Evolutionary conservation across 2,888 invertebrate genomes (phyloP).

Genomic region (Lathronympha strigana): DNA sequence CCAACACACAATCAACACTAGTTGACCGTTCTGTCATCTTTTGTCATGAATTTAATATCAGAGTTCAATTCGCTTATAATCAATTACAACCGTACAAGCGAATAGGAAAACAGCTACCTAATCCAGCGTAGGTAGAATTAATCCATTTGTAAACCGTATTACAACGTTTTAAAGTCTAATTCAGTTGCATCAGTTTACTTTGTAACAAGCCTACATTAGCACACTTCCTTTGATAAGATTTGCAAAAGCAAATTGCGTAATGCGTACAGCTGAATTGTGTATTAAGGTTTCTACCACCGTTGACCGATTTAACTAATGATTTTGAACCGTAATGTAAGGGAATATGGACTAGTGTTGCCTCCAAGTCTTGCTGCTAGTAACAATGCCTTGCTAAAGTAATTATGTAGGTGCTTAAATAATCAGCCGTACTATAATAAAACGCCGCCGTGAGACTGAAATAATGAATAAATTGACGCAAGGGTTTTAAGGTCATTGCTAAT

Average conservation of each 20-base stretch:
- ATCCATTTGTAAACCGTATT: background rate
- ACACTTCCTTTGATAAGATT: constrained; percentile 34
- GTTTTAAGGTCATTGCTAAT: no score
- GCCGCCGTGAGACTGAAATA: constrained; percentile 4
- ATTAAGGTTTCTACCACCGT: background rate
- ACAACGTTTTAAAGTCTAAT: background rate
- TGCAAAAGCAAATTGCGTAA: constrained; percentile 36
- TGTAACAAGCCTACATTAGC: constrained; percentile 26
- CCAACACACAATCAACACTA: no score
- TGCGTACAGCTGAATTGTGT: background rate
- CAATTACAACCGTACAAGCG: constrained; percentile 6
- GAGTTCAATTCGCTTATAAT: background rate
- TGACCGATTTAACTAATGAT: background rate
- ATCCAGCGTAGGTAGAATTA: background rate
- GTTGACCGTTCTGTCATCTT: no score
- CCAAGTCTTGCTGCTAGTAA: background rate
- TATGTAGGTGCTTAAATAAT: background rate
- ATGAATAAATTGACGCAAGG: background rate
- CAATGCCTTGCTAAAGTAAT: constrained; percentile 4
- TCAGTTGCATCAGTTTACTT: background rate
- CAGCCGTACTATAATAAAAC: background rate
- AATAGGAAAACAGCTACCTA: constrained; percentile 4
- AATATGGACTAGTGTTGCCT: no score
- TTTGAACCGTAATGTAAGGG: background rate
- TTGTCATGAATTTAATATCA: no score